Evolutionary conservation across 1,140 invertebrate genomes (phyloP), one percentile per base, ranked within the genome.

Genomic region (Drosophila pseudoananassae): DNA sequence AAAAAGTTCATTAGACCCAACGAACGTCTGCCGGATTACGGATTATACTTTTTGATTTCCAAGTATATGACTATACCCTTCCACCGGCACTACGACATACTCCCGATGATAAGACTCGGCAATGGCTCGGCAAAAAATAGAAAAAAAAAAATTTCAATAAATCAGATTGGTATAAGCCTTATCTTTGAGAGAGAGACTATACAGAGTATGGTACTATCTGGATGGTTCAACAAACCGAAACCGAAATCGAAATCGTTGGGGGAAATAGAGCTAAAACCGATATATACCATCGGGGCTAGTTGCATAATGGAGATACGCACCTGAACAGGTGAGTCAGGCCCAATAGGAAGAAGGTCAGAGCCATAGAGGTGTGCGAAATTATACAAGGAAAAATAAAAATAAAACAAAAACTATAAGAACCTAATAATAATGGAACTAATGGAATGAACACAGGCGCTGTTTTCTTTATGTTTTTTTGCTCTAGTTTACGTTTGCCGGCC

Each of bases 401-500:
- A 27, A 27, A 27, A 27, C 1, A 43, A 43, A 3, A 50, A 49
- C 40, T 12, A 9, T n/a, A 70, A 68, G 25, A 33, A 17, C 10
- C 27, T 7, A 45, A 15, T 9, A 15, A 46, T 46, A 45, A 50
- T 63, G 33, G 33, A 29, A 29, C 43, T 40, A 60, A 52, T 54
- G 27, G 38, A 75, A 31, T 33, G 46, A 25, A 27, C 31, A 10
- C 31, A 6, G 25, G 25, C 25, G 6, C 5, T 27, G 40, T 69
- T 53, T 15, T 50, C 55, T 51, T 59, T 4, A 12, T 2, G 27
- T 51, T 14, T 27, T n/a, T 25, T 3, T 20, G 65, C 43, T 69
- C 65, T 50, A 49, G 50, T 68, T 69, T 68, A 29, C 65, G 52
- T 47, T 66, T 59, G 68, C 56, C 51, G 38, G 70, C 57, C 57